Percentiles rank a stretch among this genome's conserved stretches.
These are phyloP conservation scores for Chiroxiphia lanceolata DNA, from an alignment of 2,797 vertebrate genomes.

Conservation along the genomic window DNA sequence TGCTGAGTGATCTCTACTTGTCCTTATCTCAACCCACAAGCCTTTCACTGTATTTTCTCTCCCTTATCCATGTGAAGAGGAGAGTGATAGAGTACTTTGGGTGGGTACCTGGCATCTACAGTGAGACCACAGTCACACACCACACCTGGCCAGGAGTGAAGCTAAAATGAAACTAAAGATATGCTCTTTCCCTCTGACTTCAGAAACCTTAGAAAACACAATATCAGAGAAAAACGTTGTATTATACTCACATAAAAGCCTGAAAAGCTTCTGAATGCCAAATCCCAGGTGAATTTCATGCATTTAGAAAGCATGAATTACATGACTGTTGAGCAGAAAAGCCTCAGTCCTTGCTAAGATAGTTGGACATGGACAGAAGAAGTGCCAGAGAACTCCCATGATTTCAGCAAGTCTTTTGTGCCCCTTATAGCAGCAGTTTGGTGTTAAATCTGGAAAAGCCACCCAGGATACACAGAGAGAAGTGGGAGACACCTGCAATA, in stretches of 20 bases:
- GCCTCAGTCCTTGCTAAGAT: neutral
- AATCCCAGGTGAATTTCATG: neutral
- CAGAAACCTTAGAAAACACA: neutral
- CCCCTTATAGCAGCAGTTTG: neutral
- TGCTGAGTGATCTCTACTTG: neutral
- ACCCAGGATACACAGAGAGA: neutral
- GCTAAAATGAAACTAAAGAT: neutral
- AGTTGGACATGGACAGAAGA: neutral
- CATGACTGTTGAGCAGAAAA: neutral
- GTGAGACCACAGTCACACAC: neutral
- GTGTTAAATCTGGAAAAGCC: neutral
- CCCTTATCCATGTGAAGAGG: neutral
- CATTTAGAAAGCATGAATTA: neutral
- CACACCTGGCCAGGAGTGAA: neutral
- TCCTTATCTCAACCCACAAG: rapidly evolving
- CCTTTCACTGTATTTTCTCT: neutral
- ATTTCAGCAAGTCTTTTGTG: neutral
- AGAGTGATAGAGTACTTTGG: neutral
- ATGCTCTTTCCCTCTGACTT: neutral
- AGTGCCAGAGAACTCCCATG: neutral
- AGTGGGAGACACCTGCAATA: neutral
- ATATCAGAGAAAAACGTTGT: rapidly evolving
- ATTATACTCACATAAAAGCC: neutral
- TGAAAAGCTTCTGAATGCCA: neutral
- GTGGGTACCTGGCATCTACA: neutral